Percentiles rank a stretch among this genome's conserved stretches.
phyloP scores from a whole-genome alignment of 53 echinoderm and acorn worm species.

The Mesocentrotus franciscanus region DNA sequence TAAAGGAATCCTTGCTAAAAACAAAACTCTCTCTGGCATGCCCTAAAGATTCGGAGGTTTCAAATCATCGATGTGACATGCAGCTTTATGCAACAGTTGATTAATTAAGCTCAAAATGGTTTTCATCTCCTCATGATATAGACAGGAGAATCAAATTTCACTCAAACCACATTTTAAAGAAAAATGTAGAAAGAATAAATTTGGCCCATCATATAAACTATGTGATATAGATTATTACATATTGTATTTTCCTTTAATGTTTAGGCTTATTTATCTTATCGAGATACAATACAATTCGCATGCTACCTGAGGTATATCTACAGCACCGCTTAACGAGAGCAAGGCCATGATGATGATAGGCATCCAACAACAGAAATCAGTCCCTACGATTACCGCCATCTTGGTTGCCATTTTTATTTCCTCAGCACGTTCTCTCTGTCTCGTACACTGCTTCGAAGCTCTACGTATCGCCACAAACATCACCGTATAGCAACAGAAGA shows the following conservation, averaged over 20 bases:
- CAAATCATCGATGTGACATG: too few relatives aligned
- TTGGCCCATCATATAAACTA: too few relatives aligned
- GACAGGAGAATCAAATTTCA: background rate
- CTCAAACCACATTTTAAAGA: background rate
- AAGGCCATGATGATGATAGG: constrained; percentile 95
- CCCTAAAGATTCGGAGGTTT: too few relatives aligned
- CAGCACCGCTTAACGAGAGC: constrained; percentile 76
- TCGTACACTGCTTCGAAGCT: constrained; percentile 85
- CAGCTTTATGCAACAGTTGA: too few relatives aligned
- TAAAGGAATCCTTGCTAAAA: background rate
- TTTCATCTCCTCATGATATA: background rate
- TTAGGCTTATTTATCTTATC: background rate
- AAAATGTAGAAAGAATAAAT: background rate
- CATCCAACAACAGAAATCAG: constrained; percentile 97
- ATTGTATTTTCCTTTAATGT: background rate
- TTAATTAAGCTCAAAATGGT: background rate
- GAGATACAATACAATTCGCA: background rate
- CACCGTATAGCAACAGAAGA: constrained; percentile 86
- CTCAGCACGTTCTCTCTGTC: constrained; percentile 80
- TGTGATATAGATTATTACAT: too few relatives aligned
- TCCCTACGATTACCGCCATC: constrained; percentile 95
- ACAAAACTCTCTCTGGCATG: background rate
- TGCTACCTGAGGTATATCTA: constrained; percentile 80
- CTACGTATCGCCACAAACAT: constrained; percentile 93
- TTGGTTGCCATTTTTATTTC: constrained; percentile 99